Percentiles rank a stretch among this genome's conserved stretches.
Conservation (phyloP, 2,797 vertebrate species). For the Ibycter americanus region DNA sequence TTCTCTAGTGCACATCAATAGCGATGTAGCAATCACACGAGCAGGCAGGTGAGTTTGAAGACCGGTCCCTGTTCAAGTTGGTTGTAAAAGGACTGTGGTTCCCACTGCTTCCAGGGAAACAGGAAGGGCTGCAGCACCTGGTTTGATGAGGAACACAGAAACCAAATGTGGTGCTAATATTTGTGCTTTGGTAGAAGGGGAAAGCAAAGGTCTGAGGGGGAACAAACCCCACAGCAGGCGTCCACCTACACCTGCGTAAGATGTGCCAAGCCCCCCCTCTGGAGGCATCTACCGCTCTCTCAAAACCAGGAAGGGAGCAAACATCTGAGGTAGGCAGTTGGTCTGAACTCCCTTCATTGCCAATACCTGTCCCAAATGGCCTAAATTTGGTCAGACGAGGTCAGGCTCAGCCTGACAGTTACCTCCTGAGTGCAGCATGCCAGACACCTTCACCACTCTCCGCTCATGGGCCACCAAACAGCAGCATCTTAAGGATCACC, state of each 20-base stretch:
- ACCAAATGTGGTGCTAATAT: neutral
- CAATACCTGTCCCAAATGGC: neutral
- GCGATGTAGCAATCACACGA: neutral
- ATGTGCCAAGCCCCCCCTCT: neutral
- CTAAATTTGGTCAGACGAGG: neutral
- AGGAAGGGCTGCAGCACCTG: fast-evolving
- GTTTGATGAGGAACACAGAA: neutral
- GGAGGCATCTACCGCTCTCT: neutral
- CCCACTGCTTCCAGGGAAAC: fast-evolving
- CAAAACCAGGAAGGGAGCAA: neutral
- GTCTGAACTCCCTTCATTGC: neutral
- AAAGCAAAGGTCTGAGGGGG: neutral
- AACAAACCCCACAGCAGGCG: neutral
- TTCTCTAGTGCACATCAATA: neutral
- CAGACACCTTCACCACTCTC: neutral
- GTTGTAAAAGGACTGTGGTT: neutral
- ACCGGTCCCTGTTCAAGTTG: neutral
- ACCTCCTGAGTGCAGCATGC: neutral
- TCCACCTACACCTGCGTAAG: neutral
- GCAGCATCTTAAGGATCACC: neutral
- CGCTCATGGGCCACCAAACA: neutral
- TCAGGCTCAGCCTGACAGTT: neutral
- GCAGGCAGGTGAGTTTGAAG: neutral
- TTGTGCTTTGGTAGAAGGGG: neutral
- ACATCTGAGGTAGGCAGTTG: neutral